Evolutionary conservation across 2,888 invertebrate species (phyloP).

Genomic region (Harpalus rubripes): DNA sequence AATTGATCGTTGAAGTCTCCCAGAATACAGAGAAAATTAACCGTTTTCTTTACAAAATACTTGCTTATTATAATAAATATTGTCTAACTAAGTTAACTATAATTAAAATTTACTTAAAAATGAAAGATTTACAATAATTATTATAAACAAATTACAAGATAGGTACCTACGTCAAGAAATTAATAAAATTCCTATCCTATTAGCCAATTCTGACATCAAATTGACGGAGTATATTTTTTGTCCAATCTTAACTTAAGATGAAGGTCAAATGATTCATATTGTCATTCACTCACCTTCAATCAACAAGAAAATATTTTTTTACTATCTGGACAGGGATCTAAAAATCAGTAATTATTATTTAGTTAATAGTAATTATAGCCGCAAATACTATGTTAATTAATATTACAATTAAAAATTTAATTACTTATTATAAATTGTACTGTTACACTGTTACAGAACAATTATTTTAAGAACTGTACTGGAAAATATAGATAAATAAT

Average conservation of each 20-base stretch:
- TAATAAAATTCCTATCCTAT: constrained; percentile 28
- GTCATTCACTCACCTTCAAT: constrained; percentile 46
- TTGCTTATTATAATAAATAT: no score
- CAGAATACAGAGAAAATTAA: neutral
- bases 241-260: constrained; percentile 33
- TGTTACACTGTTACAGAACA: constrained; percentile 24
- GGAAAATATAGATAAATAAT: neutral
- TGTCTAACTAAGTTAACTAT: no score
- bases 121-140: neutral
- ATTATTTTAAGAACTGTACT: neutral
- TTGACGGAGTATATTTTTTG: constrained; percentile 16
- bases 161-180: neutral
- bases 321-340: neutral
- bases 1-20: constrained; percentile 1
- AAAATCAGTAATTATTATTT: constrained; percentile 21
- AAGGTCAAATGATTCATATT: constrained; percentile 59
- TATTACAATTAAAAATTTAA: constrained; percentile 14
- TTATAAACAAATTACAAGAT: neutral
- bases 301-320: constrained; percentile 26
- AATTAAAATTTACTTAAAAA: no score
- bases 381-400: constrained; percentile 19
- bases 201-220: constrained; percentile 21
- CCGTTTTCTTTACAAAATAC: neutral
- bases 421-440: constrained; percentile 6
- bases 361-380: neutral